These are phyloP conservation scores for Tenthredo mesomela DNA, from an alignment of 2,888 invertebrate species.

Conservation along the genomic window DNA sequence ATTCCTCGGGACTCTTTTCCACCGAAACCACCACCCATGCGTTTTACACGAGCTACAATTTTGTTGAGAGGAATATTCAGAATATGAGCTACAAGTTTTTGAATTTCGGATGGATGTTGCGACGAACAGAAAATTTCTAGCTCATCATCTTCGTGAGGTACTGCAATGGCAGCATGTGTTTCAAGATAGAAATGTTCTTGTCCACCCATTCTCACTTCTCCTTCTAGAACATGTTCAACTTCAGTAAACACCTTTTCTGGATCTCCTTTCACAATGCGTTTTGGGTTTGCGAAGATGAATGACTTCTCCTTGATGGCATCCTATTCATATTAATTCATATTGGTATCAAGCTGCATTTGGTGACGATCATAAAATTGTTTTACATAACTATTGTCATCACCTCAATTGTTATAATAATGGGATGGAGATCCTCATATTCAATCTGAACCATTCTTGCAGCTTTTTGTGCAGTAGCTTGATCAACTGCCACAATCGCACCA, in stretches of 20 bases:
- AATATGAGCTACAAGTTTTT: constrained; percentile 85
- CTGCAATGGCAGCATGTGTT: constrained; percentile 86
- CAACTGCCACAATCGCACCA: constrained; percentile 89
- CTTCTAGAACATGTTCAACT: constrained; percentile 88
- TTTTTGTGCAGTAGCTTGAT: constrained; percentile 89
- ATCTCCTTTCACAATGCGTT: constrained; percentile 84
- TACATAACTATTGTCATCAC: constrained; percentile 66
- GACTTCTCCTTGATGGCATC: constrained; percentile 90
- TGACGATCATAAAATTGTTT: constrained; percentile 33
- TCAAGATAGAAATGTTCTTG: constrained; percentile 99
- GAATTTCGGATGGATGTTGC: constrained; percentile 90
- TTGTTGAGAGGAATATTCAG: constrained; percentile 87
- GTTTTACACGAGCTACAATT: constrained; percentile 88
- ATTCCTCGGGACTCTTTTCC: constrained; percentile 93
- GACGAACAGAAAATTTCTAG: constrained; percentile 91
- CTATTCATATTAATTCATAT: constrained; percentile 65
- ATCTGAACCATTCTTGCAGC: constrained; percentile 91
- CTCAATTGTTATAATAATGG: constrained; percentile 92
- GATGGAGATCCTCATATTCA: constrained; percentile 89
- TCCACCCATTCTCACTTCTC: constrained; percentile 89
- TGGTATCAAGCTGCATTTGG: constrained; percentile 40
- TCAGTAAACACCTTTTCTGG: constrained; percentile 84
- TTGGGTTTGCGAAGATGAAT: constrained; percentile 83
- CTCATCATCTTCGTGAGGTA: constrained; percentile 90
- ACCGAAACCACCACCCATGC: constrained; percentile 97